phyloP scores from a whole-genome alignment of 2,797 vertebrate genomes.

The Coendou prehensilis region DNA sequence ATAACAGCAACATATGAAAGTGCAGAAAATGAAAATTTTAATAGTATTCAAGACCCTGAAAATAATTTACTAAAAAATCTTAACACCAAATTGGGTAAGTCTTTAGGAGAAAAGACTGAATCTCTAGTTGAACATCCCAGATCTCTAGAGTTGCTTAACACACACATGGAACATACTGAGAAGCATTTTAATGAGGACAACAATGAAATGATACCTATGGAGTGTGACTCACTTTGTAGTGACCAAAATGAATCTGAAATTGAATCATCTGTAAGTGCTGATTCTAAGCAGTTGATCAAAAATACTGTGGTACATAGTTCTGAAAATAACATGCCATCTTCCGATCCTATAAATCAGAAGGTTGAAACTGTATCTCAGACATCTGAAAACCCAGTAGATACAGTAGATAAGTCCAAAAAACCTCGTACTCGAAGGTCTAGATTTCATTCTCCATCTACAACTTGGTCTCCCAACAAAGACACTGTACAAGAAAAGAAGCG shows the following conservation, averaged over 20 bases:
- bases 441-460: constrained; percentile 96
- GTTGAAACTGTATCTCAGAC: constrained; percentile 82
- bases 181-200: constrained; percentile 91
- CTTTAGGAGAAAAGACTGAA: constrained; percentile 74
- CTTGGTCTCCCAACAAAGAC: constrained; percentile 95
- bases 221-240: constrained; percentile 94
- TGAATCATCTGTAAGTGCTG: constrained; percentile 82
- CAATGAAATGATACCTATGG: constrained; percentile 94
- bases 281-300: constrained; percentile 78
- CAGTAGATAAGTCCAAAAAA: constrained; percentile 89
- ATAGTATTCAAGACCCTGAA: constrained; percentile 77
- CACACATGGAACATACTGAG: constrained; percentile 74
- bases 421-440: constrained; percentile 93
- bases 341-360: constrained; percentile 80
- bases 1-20: constrained; percentile 60
- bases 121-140: constrained; percentile 66
- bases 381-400: constrained; percentile 79
- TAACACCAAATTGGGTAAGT: constrained; percentile 63
- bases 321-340: constrained; percentile 77
- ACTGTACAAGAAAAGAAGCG: constrained; percentile 89
- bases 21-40: constrained; percentile 62
- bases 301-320: constrained; percentile 74
- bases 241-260: constrained; percentile 90
- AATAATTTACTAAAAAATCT: constrained; percentile 67
- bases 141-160: constrained; percentile 59